A percentile compares a stretch with the other conserved stretches of the same genome.
Conservation (phyloP, 2,888 invertebrate species). For the Trilocha varians region DNA sequence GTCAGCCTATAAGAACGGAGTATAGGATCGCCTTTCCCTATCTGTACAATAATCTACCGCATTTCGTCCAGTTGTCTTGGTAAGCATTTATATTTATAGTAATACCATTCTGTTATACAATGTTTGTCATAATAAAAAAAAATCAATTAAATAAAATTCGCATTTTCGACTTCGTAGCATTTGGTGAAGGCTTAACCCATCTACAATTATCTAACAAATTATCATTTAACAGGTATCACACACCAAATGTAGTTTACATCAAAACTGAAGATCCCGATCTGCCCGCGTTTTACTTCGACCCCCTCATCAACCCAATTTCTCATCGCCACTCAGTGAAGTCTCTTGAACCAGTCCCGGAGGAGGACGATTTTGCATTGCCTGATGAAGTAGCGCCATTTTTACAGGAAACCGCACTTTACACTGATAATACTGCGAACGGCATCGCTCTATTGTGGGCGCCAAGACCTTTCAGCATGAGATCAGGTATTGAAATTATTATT, state of each 20-base stretch:
- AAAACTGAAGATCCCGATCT: slow-evolving; percentile 99
- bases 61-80: slow-evolving; percentile 99
- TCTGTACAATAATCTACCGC: slow-evolving; percentile 98
- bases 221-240: slow-evolving; percentile 87
- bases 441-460: slow-evolving; percentile 98
- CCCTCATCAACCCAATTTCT: slow-evolving; percentile 98
- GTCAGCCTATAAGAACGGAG: slow-evolving; percentile 98
- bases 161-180: too few relatives aligned
- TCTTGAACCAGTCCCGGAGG: slow-evolving; percentile 90
- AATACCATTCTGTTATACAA: too few relatives aligned
- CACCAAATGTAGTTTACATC: slow-evolving; percentile 99
- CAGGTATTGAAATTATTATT: too few relatives aligned
- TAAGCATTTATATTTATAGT: slow-evolving; percentile 63
- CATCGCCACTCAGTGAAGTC: slow-evolving; percentile 91
- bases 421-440: slow-evolving; percentile 99
- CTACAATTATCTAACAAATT: neutral
- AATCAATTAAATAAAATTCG: too few relatives aligned
- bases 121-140: too few relatives aligned
- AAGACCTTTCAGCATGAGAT: slow-evolving; percentile 96
- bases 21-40: slow-evolving; percentile 99
- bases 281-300: slow-evolving; percentile 99
- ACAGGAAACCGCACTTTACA: slow-evolving; percentile 95
- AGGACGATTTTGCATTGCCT: slow-evolving; percentile 94
- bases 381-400: slow-evolving; percentile 94
- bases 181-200: too few relatives aligned